These are phyloP conservation scores for Drosophila quasianomalipes DNA, from an alignment of 2,888 invertebrate species.

Conservation along the genomic window DNA sequence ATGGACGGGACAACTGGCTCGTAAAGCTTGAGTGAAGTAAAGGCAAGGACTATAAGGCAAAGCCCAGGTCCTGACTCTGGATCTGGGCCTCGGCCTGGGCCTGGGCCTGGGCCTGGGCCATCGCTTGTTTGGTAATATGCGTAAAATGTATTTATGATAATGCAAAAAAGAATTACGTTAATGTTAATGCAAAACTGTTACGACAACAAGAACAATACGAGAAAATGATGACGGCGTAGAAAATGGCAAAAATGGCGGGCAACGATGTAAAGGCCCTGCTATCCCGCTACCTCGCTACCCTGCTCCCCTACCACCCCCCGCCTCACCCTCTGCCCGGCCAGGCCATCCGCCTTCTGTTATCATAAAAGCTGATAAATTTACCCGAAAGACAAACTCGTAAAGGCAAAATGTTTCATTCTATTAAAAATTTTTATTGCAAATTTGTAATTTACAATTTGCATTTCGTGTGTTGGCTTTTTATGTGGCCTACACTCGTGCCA, in stretches of 20 bases:
- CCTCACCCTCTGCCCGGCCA: background rate
- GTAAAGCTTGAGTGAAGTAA: conserved; percentile 35
- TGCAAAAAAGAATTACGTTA: conserved; percentile 82
- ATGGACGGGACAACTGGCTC: conserved; percentile 23
- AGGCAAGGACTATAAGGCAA: background rate
- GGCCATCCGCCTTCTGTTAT: conserved; percentile 47
- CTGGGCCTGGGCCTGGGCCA: conserved; percentile 4
- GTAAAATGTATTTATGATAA: conserved; percentile 84
- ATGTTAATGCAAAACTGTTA: conserved; percentile 82
- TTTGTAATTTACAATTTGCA: conserved; percentile 85
- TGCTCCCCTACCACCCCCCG: background rate
- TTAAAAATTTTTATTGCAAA: conserved; percentile 85
- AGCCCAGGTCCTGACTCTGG: conserved; percentile 7
- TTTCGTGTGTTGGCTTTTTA: conserved; percentile 79
- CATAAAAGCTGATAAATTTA: conserved; percentile 81
- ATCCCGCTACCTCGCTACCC: background rate
- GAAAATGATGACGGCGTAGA: conserved; percentile 73
- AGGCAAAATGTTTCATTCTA: conserved; percentile 83
- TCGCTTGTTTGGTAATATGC: conserved; percentile 72
- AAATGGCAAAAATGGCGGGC: conserved; percentile 45
- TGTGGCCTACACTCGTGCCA: conserved; percentile 38
- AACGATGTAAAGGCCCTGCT: background rate
- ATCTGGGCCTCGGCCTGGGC: conserved; percentile 3
- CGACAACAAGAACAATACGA: conserved; percentile 78
- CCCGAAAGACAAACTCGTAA: conserved; percentile 79